Evolutionary conservation across 2,113 vertebrate genomes (phyloP), one percentile per base, ranked within the genome.

Genomic region (Stigmatopora nigra): DNA sequence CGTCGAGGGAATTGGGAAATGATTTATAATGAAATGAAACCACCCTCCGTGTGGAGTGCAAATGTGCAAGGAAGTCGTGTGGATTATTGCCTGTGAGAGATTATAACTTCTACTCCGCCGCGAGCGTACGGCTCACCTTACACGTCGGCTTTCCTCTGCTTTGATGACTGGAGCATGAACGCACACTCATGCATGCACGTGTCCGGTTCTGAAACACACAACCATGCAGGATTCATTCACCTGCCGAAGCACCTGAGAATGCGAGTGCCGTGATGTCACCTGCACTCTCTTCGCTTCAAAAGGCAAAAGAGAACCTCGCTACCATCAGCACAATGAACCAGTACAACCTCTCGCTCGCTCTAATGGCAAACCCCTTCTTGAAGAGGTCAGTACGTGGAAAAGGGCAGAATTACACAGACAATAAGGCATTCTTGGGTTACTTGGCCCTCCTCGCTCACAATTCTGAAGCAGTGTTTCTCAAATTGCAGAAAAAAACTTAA

Each of bases 231-330:
- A 82, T 80, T 72, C 73, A 83, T 85, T 85, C 75, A 86, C 78
- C 83, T 85, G 79, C 82, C 70, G 74, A 31, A 31, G 25, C 86
- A 90, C 86, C 86, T 89, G 89, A 84, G 85, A 82, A 87, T 86
- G 78, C 25, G 10, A 68, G 69, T 46, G 53, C 80, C 64, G 64
- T 84, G 84, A 88, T 85, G 86, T 88, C 86, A 88, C 76, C 77
- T 76, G 72, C 82, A 81, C 79, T 80, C 76, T 71, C 73, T 74
- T 79, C 78, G 81, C 82, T 86, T 86, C 84, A 88, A 86, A 88
- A 88, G 79, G 65, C 68, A 67, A 71, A 68, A 57, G 79, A 78
- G 65, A 67, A 70, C 79, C 81, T 69, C 45, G 25, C 46, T 78
- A 53, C 63, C 65, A 79, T 65, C 76, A 61, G 70, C 65, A 76